Evolutionary conservation across 1,140 invertebrate genomes (phyloP).

Genomic region (Carposina sasakii): DNA sequence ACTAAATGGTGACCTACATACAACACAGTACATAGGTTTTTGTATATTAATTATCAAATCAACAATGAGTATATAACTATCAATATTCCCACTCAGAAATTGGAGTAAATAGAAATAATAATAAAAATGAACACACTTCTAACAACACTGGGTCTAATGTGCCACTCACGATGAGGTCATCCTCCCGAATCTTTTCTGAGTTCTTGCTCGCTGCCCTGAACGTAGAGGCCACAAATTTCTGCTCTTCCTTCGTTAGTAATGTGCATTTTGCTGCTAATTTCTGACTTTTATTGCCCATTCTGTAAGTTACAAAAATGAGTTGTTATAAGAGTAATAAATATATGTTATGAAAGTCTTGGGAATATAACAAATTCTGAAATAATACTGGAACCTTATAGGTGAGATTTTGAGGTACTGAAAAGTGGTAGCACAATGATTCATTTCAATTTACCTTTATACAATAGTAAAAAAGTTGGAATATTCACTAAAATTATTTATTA

Average conservation of each 20-base stretch:
- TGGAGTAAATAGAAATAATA: constrained; percentile 37
- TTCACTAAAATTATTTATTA: too few relatives aligned
- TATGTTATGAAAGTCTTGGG: too few relatives aligned
- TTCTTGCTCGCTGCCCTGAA: constrained; percentile 75
- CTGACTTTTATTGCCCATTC: constrained; percentile 75
- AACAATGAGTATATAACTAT: neutral
- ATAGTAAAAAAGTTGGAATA: too few relatives aligned
- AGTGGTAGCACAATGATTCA: too few relatives aligned
- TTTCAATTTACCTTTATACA: too few relatives aligned
- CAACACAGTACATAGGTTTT: neutral
- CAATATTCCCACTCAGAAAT: constrained; percentile 24
- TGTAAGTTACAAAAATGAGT: too few relatives aligned
- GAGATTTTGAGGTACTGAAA: too few relatives aligned
- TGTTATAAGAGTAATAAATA: too few relatives aligned
- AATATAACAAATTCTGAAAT: too few relatives aligned
- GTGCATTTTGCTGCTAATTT: constrained; percentile 76
- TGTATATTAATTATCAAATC: neutral
- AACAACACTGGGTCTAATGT: constrained; percentile 60
- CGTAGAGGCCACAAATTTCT: constrained; percentile 74
- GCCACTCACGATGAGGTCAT: constrained; percentile 76
- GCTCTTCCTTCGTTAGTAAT: constrained; percentile 74
- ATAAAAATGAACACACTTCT: constrained; percentile 65
- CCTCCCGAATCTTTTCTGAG: constrained; percentile 75
- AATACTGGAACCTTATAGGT: too few relatives aligned
- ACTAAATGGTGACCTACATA: neutral